Evolutionary conservation across 1,140 invertebrate species (phyloP).

Genomic region (Temnothorax nylanderi): DNA sequence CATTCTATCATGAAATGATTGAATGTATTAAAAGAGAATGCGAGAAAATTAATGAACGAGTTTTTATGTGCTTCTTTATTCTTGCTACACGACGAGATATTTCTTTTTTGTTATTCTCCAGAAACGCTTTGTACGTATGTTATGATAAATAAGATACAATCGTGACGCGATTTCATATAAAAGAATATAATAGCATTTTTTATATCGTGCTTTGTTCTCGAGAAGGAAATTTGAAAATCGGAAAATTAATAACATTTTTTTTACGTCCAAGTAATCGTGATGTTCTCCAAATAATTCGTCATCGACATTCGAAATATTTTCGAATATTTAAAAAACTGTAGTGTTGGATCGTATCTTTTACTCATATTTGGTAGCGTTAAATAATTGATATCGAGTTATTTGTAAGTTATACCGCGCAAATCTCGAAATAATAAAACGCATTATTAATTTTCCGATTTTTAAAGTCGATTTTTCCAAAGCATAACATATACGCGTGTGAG

Average conservation of each 20-base stretch:
- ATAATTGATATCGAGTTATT: neutral
- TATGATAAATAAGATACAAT: no score
- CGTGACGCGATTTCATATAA: neutral
- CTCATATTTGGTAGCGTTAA: neutral
- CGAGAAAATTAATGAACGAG: neutral
- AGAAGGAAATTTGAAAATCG: neutral
- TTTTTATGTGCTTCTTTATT: neutral
- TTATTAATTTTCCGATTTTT: neutral
- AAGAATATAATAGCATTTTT: neutral
- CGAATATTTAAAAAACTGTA: neutral
- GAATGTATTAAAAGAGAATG: neutral
- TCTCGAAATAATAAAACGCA: neutral
- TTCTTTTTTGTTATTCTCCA: neutral
- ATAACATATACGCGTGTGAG: neutral
- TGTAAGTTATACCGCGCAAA: neutral
- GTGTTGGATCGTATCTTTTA: neutral
- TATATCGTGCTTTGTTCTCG: neutral
- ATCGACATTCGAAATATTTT: neutral
- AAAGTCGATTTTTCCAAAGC: neutral
- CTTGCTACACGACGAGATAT: neutral
- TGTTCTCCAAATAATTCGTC: neutral
- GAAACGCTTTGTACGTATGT: no score
- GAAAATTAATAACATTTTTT: neutral
- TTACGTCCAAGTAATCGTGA: neutral
- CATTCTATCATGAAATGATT: slow-evolving; percentile 17